Evolutionary conservation across 1,140 invertebrate genomes (phyloP).

Genomic region (Elymnias hypermnestra): DNA sequence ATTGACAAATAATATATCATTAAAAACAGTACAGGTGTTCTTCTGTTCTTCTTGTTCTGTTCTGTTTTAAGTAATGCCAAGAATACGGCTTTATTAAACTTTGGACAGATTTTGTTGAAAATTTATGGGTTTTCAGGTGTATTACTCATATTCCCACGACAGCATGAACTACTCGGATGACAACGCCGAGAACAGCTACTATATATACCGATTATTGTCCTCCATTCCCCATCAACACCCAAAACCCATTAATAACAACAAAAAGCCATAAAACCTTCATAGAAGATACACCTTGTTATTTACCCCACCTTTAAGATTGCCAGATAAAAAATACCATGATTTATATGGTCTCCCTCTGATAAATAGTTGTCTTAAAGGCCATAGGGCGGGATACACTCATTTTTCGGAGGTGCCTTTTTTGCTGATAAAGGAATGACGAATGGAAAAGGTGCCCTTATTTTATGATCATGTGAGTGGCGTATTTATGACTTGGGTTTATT

Average conservation of each 20-base stretch:
- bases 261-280: constrained; percentile 39
- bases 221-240: constrained; percentile 26
- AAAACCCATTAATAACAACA: constrained; percentile 40
- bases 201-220: too few species aligned
- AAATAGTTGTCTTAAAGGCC: constrained; percentile 68
- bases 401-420: constrained; percentile 62
- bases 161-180: too few species aligned
- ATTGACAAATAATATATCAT: too few species aligned
- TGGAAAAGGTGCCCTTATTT: constrained; percentile 48
- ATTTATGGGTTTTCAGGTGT: too few species aligned
- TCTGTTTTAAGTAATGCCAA: too few species aligned
- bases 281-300: constrained; percentile 31
- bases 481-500: constrained; percentile 27
- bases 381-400: constrained; percentile 51
- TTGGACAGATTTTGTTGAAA: too few species aligned
- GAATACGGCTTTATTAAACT: too few species aligned
- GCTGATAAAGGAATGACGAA: constrained; percentile 68
- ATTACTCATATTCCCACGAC: too few species aligned
- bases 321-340: constrained; percentile 62
- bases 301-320: constrained; percentile 60
- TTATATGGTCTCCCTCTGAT: constrained; percentile 52
- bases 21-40: too few species aligned
- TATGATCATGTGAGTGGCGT: constrained; percentile 36
- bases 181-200: too few species aligned
- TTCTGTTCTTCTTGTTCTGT: too few species aligned